Percentiles rank a stretch among this genome's conserved stretches.
Conservation (phyloP, 2,113 vertebrate species). For the Pachyramphus minor region DNA sequence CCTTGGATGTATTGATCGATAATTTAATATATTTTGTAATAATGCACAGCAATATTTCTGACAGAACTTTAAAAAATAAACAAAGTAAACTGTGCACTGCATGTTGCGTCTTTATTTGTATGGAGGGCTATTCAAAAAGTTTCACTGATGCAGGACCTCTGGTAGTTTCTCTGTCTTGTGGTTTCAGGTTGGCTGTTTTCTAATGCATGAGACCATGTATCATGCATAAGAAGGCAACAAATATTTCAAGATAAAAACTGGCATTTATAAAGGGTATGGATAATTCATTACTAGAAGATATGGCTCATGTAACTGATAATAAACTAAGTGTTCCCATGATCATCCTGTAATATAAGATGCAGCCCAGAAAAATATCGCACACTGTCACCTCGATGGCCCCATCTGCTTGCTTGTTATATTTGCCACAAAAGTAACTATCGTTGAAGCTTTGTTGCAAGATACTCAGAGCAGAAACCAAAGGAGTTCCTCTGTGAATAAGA, state of each 20-base stretch:
- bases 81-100: neutral
- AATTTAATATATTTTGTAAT: conserved; percentile 63
- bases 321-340: neutral
- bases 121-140: neutral
- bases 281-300: neutral
- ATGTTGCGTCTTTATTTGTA: neutral
- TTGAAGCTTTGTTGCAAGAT: neutral
- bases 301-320: neutral
- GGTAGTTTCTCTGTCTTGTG: neutral
- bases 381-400: neutral
- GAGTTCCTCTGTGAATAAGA: neutral
- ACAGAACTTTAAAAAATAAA: conserved; percentile 45
- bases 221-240: neutral
- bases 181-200: neutral
- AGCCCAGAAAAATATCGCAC: neutral
- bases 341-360: neutral
- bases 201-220: neutral
- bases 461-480: neutral
- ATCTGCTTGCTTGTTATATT: neutral
- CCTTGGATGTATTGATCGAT: neutral
- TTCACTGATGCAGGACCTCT: neutral
- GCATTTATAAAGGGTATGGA: neutral
- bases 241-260: neutral
- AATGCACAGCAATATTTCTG: conserved; percentile 27
- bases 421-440: neutral